A percentile compares a stretch with the other conserved stretches of the same genome.
Evolutionary conservation across 2,797 vertebrate species (phyloP).

Genomic region (Simalia tracyae): DNA sequence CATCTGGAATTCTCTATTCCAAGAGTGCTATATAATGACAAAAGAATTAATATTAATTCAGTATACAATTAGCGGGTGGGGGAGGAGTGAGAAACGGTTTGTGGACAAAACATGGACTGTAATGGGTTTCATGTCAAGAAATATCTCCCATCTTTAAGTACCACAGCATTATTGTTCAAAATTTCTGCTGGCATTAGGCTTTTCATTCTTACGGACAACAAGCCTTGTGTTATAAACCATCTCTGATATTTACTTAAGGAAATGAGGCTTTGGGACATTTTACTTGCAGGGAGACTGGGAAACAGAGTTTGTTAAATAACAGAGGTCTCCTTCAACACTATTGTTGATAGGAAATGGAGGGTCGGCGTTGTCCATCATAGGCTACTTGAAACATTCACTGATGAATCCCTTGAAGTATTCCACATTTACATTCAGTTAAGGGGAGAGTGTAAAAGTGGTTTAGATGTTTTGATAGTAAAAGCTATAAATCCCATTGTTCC

Average conservation of each 20-base stretch:
- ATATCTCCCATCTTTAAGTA: neutral
- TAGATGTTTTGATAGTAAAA: constrained; percentile 9
- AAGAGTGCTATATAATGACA: neutral
- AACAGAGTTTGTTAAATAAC: neutral
- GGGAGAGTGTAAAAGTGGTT: neutral
- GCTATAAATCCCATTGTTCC: constrained; percentile 24
- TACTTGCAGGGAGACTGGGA: constrained; percentile 25
- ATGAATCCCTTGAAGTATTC: constrained; percentile 1
- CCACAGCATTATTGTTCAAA: neutral
- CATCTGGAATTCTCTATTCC: neutral
- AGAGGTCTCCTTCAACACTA: constrained; percentile 4
- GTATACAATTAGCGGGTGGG: neutral
- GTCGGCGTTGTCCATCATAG: neutral
- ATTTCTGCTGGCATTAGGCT: neutral
- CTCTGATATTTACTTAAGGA: constrained; percentile 34
- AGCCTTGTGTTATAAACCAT: constrained; percentile 3
- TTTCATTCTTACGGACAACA: neutral
- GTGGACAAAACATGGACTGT: neutral
- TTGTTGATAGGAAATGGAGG: constrained; percentile 18
- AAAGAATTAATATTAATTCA: neutral
- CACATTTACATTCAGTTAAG: neutral
- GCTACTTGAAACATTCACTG: neutral
- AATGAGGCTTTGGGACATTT: constrained; percentile 21
- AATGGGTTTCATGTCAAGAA: neutral
- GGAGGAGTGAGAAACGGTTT: neutral